Evolutionary conservation across 2,113 vertebrate genomes (phyloP).

Genomic region (Etia nguti): DNA sequence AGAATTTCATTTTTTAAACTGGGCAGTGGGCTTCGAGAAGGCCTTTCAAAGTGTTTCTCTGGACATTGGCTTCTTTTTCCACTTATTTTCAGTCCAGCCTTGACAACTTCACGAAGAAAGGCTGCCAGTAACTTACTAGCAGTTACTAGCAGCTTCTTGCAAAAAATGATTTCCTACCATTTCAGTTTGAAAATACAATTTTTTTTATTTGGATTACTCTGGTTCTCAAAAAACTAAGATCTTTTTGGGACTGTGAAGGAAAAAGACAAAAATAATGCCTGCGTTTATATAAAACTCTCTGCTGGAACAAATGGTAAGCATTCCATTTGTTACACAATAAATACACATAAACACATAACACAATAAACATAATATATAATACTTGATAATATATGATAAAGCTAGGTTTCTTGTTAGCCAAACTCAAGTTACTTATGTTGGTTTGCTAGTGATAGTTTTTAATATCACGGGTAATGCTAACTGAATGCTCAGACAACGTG

Average conservation of each 20-base stretch:
- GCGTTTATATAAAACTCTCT: background rate
- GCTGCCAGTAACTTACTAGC: background rate
- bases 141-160: background rate
- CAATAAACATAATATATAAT: background rate
- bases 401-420: background rate
- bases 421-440: no score
- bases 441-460: accelerated
- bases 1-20: background rate
- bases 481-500: no score
- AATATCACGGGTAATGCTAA: accelerated
- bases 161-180: background rate
- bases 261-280: background rate
- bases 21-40: accelerated
- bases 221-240: background rate
- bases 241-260: background rate
- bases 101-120: background rate
- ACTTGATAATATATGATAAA: background rate
- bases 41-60: background rate
- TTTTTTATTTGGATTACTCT: background rate
- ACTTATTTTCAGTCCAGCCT: background rate
- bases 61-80: background rate
- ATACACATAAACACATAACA: background rate
- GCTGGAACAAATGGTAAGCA: background rate
- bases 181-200: background rate
- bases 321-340: background rate